Evolutionary conservation across 1,140 invertebrate genomes (phyloP).

Genomic region (Bombus soroeensis): DNA sequence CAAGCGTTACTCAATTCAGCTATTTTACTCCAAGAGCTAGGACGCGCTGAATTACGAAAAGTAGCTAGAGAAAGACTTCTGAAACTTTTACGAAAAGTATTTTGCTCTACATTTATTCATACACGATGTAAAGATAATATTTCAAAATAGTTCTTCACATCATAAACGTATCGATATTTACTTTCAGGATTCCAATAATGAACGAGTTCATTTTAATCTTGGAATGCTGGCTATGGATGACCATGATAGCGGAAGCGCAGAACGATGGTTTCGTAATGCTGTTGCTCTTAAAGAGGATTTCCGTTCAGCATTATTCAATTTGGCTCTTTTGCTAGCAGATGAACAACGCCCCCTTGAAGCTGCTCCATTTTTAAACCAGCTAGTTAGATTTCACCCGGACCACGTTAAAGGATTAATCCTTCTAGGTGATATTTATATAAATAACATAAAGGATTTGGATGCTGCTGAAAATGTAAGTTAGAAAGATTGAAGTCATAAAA

Average conservation of each 20-base stretch:
- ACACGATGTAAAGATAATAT: neutral
- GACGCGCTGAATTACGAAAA: conserved; percentile 90
- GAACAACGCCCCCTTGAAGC: conserved; percentile 94
- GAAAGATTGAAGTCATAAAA: neutral
- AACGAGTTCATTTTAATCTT: conserved; percentile 96
- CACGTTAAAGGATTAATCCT: conserved; percentile 97
- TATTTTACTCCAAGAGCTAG: conserved; percentile 95
- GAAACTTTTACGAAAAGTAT: conserved; percentile 90
- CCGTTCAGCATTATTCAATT: conserved; percentile 96
- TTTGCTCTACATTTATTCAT: neutral
- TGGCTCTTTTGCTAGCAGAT: conserved; percentile 95
- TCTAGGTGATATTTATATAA: conserved; percentile 98
- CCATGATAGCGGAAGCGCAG: conserved; percentile 92
- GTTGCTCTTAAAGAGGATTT: conserved; percentile 94
- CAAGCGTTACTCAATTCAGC: conserved; percentile 97
- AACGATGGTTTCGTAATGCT: conserved; percentile 93
- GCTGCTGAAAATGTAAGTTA: conserved; percentile 92
- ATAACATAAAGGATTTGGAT: conserved; percentile 96
- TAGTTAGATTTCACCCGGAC: conserved; percentile 95
- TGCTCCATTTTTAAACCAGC: conserved; percentile 95
- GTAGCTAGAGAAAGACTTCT: conserved; percentile 91
- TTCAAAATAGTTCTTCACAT: neutral
- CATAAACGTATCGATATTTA: neutral
- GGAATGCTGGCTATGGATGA: conserved; percentile 99
- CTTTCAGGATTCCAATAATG: conserved; percentile 87